Percentiles rank a stretch among this genome's conserved stretches.
These are phyloP conservation scores for Bibio marci DNA, from an alignment of 2,888 invertebrate genomes.

Conservation along the genomic window DNA sequence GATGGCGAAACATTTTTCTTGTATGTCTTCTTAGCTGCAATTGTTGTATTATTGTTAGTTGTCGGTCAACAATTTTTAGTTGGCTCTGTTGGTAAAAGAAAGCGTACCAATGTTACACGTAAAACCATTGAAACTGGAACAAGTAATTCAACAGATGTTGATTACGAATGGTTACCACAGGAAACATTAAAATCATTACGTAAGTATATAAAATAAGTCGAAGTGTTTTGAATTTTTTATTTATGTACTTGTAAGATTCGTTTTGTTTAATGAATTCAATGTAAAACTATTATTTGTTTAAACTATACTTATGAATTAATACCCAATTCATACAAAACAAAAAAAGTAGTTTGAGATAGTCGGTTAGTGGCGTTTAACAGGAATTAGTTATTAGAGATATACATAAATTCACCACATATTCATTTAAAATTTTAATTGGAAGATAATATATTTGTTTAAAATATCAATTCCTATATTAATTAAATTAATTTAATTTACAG, in stretches of 20 bases:
- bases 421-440: too few species aligned
- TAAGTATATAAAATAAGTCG: slow-evolving; percentile 33
- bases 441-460: too few species aligned
- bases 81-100: slow-evolving; percentile 62
- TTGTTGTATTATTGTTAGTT: slow-evolving; percentile 71
- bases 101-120: slow-evolving; percentile 32
- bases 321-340: too few species aligned
- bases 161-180: slow-evolving; percentile 96
- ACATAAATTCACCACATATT: too few species aligned
- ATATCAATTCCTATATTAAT: too few species aligned
- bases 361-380: too few species aligned
- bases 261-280: slow-evolving; percentile 8
- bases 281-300: too few species aligned
- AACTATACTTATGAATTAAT: too few species aligned
- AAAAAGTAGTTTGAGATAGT: too few species aligned
- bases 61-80: slow-evolving; percentile 77
- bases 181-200: slow-evolving; percentile 71
- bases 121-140: slow-evolving; percentile 82
- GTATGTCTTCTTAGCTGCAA: slow-evolving; percentile 85
- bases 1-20: slow-evolving; percentile 99
- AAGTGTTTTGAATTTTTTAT: slow-evolving; percentile 4
- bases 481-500: too few species aligned
- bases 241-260: slow-evolving; percentile 6
- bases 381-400: too few species aligned
- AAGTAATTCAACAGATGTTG: slow-evolving; percentile 73